Percentiles rank a stretch among this genome's conserved stretches.
phyloP scores from a whole-genome alignment of 2,113 vertebrate species.

The Corythornis vintsioides region DNA sequence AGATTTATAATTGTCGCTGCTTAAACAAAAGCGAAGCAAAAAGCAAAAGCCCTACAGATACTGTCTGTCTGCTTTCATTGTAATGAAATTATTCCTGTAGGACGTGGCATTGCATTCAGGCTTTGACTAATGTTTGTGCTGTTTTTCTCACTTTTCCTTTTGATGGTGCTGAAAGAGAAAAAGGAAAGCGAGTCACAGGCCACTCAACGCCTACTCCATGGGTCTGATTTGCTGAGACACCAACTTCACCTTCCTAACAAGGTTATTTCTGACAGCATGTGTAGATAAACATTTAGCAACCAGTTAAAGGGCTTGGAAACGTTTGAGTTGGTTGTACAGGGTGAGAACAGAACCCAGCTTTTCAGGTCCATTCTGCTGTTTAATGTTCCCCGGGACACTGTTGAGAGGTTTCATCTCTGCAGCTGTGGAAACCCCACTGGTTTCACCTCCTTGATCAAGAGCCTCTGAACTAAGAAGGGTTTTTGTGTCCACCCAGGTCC shows the following conservation, averaged over 20 bases:
- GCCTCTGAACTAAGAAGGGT: conserved; percentile 71
- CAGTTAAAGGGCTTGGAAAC: conserved; percentile 71
- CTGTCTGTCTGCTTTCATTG: conserved; percentile 77
- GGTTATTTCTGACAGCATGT: conserved; percentile 95
- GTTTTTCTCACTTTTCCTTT: conserved; percentile 93
- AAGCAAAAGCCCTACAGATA: conserved; percentile 54
- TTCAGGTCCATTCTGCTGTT: conserved; percentile 12
- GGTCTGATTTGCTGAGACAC: conserved; percentile 91
- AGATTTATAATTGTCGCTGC: conserved; percentile 60
- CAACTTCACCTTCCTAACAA: conserved; percentile 91
- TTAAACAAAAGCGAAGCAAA: conserved; percentile 38
- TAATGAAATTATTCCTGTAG: conserved; percentile 83
- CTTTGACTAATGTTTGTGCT: conserved; percentile 92
- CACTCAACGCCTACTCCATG: conserved; percentile 86
- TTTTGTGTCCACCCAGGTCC: conserved; percentile 76
- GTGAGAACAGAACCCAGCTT: conserved; percentile 15
- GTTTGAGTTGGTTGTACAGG: conserved; percentile 67
- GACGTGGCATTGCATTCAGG: conserved; percentile 71
- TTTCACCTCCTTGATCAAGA: conserved; percentile 15
- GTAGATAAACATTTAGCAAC: conserved; percentile 88
- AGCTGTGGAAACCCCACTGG: conserved; percentile 53
- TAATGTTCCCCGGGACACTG: conserved; percentile 32
- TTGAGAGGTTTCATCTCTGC: conserved; percentile 25
- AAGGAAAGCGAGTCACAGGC: conserved; percentile 89
- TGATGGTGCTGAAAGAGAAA: conserved; percentile 92